These are phyloP conservation scores for Numenius phaeopus DNA, from an alignment of 2,797 vertebrate genomes.

Conservation along the genomic window DNA sequence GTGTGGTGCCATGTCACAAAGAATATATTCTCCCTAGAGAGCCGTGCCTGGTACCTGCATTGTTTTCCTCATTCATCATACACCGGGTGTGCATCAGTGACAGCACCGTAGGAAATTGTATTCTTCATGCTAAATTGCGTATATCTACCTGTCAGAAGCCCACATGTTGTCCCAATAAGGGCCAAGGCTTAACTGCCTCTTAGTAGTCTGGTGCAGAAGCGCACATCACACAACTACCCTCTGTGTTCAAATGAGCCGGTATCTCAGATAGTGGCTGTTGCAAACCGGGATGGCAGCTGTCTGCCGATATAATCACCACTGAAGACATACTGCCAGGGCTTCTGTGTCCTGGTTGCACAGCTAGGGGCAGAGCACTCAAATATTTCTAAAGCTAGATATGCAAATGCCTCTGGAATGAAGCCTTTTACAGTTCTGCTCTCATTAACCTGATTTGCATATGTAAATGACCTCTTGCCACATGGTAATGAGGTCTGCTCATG, in stretches of 20 bases:
- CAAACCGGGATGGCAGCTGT: constrained; percentile 66
- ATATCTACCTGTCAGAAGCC: constrained; percentile 64
- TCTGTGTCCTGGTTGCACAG: constrained; percentile 69
- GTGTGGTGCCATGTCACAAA: background rate
- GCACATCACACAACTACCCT: constrained; percentile 15
- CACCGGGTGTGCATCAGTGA: background rate
- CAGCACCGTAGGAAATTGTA: constrained; percentile 18
- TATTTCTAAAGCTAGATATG: constrained; percentile 73
- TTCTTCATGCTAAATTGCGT: constrained; percentile 54
- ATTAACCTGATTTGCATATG: constrained; percentile 76
- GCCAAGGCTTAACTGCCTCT: constrained; percentile 60
- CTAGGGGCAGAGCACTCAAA: constrained; percentile 68
- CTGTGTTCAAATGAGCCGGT: constrained; percentile 40
- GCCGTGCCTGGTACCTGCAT: constrained; percentile 10
- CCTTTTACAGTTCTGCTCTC: constrained; percentile 73
- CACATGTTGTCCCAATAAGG: constrained; percentile 52
- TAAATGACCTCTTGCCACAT: constrained; percentile 74
- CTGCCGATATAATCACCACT: constrained; percentile 49
- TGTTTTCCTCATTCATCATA: constrained; percentile 57
- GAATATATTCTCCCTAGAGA: background rate
- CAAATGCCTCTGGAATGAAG: constrained; percentile 70
- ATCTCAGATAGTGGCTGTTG: constrained; percentile 49
- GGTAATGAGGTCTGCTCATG: constrained; percentile 68
- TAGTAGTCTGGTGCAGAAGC: constrained; percentile 38
- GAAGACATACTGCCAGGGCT: constrained; percentile 66